phyloP scores from a whole-genome alignment of 2,888 invertebrate species.

The Junonia oenone region DNA sequence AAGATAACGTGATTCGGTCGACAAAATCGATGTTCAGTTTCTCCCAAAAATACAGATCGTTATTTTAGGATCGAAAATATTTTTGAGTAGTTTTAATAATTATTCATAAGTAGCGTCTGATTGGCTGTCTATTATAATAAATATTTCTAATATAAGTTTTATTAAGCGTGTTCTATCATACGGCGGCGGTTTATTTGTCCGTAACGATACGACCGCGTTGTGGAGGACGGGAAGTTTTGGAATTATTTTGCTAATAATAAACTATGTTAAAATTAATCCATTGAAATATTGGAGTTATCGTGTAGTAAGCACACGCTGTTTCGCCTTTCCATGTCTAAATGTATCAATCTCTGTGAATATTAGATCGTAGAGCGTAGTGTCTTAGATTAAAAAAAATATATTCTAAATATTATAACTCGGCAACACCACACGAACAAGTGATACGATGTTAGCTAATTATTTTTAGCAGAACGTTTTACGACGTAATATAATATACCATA shows the following conservation, averaged over 20 bases:
- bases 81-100: slow-evolving; percentile 29
- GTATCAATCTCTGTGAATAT: slow-evolving; percentile 76
- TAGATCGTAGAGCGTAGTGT: slow-evolving; percentile 73
- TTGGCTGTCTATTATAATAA: slow-evolving; percentile 50
- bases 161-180: slow-evolving; percentile 20
- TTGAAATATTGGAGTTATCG: slow-evolving; percentile 31
- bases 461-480: slow-evolving; percentile 48
- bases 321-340: slow-evolving; percentile 68
- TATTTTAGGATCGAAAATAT: slow-evolving; percentile 30
- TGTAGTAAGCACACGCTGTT: slow-evolving; percentile 64
- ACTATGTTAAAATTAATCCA: slow-evolving; percentile 23
- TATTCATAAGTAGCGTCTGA: slow-evolving; percentile 38
- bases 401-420: slow-evolving; percentile 72
- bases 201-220: background rate
- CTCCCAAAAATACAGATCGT: slow-evolving; percentile 21
- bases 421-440: slow-evolving; percentile 76
- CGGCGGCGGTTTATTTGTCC: slow-evolving; percentile 7
- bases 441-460: slow-evolving; percentile 68
- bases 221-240: slow-evolving; percentile 6
- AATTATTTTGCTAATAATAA: slow-evolving; percentile 29
- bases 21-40: slow-evolving; percentile 13
- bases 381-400: slow-evolving; percentile 69
- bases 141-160: slow-evolving; percentile 27
- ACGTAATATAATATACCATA: slow-evolving; percentile 46
- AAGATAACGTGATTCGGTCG: background rate